Evolutionary conservation across 2,113 vertebrate species (phyloP), one percentile per base, ranked within the genome.

Genomic region (Dipodomys merriami): DNA sequence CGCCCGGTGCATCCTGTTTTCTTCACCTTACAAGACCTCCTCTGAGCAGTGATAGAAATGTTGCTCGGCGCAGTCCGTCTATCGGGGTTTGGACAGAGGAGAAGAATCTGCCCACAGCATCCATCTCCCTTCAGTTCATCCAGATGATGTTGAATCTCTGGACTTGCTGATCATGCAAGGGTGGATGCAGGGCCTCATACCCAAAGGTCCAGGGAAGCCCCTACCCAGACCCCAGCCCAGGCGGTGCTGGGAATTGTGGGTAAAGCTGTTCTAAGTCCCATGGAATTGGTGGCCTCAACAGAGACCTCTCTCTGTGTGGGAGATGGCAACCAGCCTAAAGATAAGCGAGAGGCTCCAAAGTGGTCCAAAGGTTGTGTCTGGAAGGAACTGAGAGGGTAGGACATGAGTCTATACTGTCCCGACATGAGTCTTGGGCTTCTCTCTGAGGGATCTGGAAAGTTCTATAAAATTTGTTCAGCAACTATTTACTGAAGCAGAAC

Each of bases 161-260:
- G 53, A 53, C 35, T 81, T 74, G 30, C 27, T 13, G 57, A 25
- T 3, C 4, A 12, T 7, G 10, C 0, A 0, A 5, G 11, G 7
- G n/a, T 1, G 0, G 23, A 1, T 9, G 11, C 27, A 15, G 18
- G 0, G 0, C 57, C 53, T 71, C 69, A 20, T 1, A 3, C 30
- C 9, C 74, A n/a, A 2, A 29, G 0, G 2, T 33, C 74, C 46
- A 82, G 57, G 22, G 64, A 68, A 69, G 46, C 46, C 46, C 67
- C n/a, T 10, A 7, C 13, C 35, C 3, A 60, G 46, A 25, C 35
- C 27, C 0, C 1, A 85, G 64, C 39, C n/a, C 22, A 27, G 49
- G 64, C 23, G 29, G 10, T 18, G 20, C 60, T 19, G 46, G 5
- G 19, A 11, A 29, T 86, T 22, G 1, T 15, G 53, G 44, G 7